Evolutionary conservation across 2,888 invertebrate genomes (phyloP).

Genomic region (Chaetogeoica ovagalla): DNA sequence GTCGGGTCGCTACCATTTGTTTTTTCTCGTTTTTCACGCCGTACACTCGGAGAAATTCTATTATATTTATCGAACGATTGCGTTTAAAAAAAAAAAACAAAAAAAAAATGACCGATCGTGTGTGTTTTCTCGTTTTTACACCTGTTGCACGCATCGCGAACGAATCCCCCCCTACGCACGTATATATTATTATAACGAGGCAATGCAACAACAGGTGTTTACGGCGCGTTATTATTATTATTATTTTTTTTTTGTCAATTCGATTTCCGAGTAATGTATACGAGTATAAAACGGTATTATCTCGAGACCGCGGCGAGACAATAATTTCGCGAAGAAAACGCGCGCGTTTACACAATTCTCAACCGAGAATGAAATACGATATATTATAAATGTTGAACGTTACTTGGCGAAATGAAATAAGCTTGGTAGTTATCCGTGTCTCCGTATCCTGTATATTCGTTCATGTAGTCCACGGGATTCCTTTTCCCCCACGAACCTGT

Average conservation of each 20-base stretch:
- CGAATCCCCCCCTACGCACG: too few species aligned
- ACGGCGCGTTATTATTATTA: background rate
- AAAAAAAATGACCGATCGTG: too few species aligned
- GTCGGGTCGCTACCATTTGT: too few species aligned
- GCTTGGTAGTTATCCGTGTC: conserved; percentile 44
- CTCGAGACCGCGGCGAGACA: background rate
- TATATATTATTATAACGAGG: too few species aligned
- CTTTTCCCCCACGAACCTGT: conserved; percentile 52
- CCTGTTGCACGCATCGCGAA: too few species aligned
- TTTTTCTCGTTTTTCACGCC: too few species aligned
- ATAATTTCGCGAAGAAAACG: background rate
- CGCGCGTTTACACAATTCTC: background rate
- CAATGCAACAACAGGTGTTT: too few species aligned
- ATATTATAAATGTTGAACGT: background rate
- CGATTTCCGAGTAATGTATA: background rate
- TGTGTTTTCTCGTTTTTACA: too few species aligned
- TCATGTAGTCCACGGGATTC: conserved; percentile 48
- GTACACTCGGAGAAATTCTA: too few species aligned
- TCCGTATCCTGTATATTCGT: conserved; percentile 36
- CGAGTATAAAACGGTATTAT: background rate
- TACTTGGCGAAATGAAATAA: conserved; percentile 42
- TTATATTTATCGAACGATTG: too few species aligned
- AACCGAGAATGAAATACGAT: background rate
- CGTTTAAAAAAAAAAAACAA: too few species aligned
- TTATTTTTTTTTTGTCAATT: too few species aligned